Evolutionary conservation across 2,888 invertebrate genomes (phyloP).

Genomic region (Drosophila bunnanda): DNA sequence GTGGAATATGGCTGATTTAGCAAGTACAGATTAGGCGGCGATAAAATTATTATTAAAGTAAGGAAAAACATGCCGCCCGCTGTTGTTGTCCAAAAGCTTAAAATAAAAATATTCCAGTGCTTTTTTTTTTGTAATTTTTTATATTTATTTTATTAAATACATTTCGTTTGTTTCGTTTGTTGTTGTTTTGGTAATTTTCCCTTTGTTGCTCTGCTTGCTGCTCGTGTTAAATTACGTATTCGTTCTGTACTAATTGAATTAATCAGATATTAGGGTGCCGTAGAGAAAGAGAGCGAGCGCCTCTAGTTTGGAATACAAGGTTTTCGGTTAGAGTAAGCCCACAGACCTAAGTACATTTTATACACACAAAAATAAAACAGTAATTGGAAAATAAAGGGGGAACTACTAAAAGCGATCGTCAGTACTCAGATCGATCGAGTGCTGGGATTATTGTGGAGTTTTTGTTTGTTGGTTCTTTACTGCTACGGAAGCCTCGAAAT

Average conservation of each 20-base stretch:
- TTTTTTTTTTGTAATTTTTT: conserved; percentile 48
- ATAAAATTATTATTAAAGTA: no score
- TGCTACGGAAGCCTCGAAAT: conserved; percentile 73
- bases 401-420: conserved; percentile 24
- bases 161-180: conserved; percentile 73
- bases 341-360: conserved; percentile 39
- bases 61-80: no score
- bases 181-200: conserved; percentile 42
- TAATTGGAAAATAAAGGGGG: no score
- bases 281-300: conserved; percentile 29
- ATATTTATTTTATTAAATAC: conserved; percentile 76
- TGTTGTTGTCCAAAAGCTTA: no score
- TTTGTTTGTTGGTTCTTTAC: conserved; percentile 18
- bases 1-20: no score
- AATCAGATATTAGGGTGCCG: conserved; percentile 54
- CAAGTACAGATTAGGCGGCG: no score
- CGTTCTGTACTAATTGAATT: conserved; percentile 46
- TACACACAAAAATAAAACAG: conserved; percentile 10
- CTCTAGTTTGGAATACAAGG: conserved; percentile 41
- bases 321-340: conserved; percentile 37
- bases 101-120: conserved; percentile 26
- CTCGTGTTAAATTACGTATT: conserved; percentile 35
- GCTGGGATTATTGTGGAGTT: conserved; percentile 15
- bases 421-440: conserved; percentile 13
- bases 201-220: conserved; percentile 27